A percentile compares a stretch with the other conserved stretches of the same genome.
Evolutionary conservation across 1,140 invertebrate genomes (phyloP).

Genomic region (Metopolophium dirhodum): DNA sequence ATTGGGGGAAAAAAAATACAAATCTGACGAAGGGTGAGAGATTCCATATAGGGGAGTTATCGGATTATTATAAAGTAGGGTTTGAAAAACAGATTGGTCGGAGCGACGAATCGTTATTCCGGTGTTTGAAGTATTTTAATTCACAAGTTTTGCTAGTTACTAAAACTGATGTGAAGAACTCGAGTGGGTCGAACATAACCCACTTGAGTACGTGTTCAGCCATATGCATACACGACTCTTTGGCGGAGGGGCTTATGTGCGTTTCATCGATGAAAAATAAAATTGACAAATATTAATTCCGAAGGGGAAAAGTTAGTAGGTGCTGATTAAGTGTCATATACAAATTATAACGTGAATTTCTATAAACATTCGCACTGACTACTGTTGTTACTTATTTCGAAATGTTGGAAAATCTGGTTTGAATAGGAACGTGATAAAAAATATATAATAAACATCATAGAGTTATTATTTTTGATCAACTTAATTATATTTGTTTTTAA

Average conservation of each 20-base stretch:
- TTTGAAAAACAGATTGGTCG: not conserved
- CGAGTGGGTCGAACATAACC: conserved; percentile 11
- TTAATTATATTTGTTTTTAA: not conserved
- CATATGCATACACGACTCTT: not conserved
- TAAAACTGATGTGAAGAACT: conserved; percentile 13
- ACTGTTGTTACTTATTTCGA: not conserved
- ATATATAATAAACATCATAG: not conserved
- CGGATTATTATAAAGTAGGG: conserved; percentile 34
- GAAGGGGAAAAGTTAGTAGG: conserved; percentile 20
- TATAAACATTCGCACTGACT: not conserved
- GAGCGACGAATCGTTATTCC: not conserved
- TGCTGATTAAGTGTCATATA: not conserved
- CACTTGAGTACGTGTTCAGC: conserved; percentile 5
- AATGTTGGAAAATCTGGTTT: not conserved
- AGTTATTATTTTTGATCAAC: not conserved
- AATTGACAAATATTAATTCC: not conserved
- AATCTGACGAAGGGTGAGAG: conserved; percentile 7
- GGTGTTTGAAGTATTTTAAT: conserved; percentile 35
- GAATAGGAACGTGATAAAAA: not conserved
- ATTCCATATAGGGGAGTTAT: not conserved
- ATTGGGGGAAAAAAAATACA: not conserved
- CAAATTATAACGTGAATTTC: not conserved
- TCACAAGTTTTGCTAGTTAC: conserved; percentile 25
- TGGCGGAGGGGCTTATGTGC: not conserved
- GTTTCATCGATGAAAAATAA: not conserved